These are phyloP conservation scores for Pristionchus maxplancki DNA, from an alignment of 2,888 invertebrate genomes.

Conservation along the genomic window DNA sequence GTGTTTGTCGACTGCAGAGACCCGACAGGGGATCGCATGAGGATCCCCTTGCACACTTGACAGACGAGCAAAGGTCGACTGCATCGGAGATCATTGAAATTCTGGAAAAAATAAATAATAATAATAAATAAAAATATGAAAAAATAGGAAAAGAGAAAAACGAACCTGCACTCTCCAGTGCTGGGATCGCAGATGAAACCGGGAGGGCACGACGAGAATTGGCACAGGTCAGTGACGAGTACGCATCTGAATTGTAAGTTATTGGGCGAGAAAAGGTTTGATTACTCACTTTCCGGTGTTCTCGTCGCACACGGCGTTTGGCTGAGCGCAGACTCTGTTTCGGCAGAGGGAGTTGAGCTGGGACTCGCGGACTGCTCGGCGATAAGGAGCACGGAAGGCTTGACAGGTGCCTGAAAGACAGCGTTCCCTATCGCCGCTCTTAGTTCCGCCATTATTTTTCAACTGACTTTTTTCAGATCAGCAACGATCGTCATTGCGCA, in stretches of 20 bases:
- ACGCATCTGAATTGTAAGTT: slow-evolving; percentile 16
- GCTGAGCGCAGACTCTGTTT: slow-evolving; percentile 50
- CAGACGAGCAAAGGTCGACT: not conserved
- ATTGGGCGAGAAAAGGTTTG: not conserved
- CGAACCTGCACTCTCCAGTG: slow-evolving; percentile 41
- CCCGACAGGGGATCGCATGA: slow-evolving; percentile 32
- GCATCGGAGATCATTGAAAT: slow-evolving; percentile 38
- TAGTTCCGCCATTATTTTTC: too few species aligned
- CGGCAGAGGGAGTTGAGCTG: slow-evolving; percentile 26
- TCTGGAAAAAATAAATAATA: not conserved
- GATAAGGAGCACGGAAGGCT: slow-evolving; percentile 49
- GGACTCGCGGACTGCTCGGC: slow-evolving; percentile 31
- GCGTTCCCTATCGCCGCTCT: too few species aligned
- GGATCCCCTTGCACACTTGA: slow-evolving; percentile 22
- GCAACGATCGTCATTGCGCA: not conserved
- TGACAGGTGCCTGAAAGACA: slow-evolving; percentile 23
- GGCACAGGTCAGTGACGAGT: slow-evolving; percentile 43
- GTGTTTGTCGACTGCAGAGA: not conserved
- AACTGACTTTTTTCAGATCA: too few species aligned
- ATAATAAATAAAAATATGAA: not conserved
- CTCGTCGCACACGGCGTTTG: slow-evolving; percentile 52
- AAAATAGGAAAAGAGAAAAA: not conserved
- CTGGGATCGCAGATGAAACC: slow-evolving; percentile 35
- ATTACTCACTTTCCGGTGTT: slow-evolving; percentile 41
- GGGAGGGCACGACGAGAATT: slow-evolving; percentile 43